Evolutionary conservation across 2,797 vertebrate genomes (phyloP), one percentile per base, ranked within the genome.

Genomic region (Pelobates cultripes): DNA sequence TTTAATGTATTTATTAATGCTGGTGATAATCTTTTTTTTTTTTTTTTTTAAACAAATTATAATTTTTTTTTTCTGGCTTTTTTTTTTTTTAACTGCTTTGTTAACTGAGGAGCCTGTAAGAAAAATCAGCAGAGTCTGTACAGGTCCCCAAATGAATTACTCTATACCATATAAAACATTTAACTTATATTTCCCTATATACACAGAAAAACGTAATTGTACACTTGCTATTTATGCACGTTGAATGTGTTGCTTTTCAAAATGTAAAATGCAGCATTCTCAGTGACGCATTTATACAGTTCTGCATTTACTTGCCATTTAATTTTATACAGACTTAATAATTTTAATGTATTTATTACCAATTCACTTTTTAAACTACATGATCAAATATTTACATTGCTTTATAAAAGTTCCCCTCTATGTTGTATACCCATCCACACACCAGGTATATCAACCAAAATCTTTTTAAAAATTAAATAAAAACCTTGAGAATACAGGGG

Each of bases 381-480:
- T 75, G 43, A 75, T 83, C 88, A 89, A 92, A 91, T 94, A 94
- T 94, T 92, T 94, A 94, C 93, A 94, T 91, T 90, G 90, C 89
- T 91, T 93, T 93, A 93, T 92, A 94, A 93, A 93, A 93, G 91
- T 91, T 93, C 91, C 93, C 94, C 93, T 93, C 91, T 87, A 80
- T 82, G 85, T 92, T 92, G 83, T 74, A 85, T 92, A 89, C 88
- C 92, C 91, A 93, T 91, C 91, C 91, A 93, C 89, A 86, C 90
- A 89, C 91, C 89, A 90, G 91, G 88, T 91, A 93, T 88, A 90
- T 88, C 90, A 93, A 93, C 90, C 28, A 91, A 90, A 53, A 90
- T 89, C 90, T 90, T 92, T 87, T 87, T 91, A 91, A 93, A 93
- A 93, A 91, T 92, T 90, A 92, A 93, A 91, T 92, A 93, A 93